Evolutionary conservation across 1,140 invertebrate species (phyloP), one percentile per base, ranked within the genome.

Genomic region (Brachionus asplanchnoidis): DNA sequence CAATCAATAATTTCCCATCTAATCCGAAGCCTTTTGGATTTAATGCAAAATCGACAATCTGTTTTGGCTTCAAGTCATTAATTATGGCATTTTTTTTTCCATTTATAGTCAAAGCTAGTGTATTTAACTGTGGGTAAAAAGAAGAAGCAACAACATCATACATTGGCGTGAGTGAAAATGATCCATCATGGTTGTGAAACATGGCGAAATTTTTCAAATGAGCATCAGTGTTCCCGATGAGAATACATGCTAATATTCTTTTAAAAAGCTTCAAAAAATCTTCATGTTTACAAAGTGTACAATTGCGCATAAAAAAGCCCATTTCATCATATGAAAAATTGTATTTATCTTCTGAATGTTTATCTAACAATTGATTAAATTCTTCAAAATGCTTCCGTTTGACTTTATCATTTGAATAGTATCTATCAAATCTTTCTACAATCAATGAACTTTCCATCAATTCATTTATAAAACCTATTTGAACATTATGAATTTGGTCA

Each of bases 121-220:
- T 32, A 7, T 68, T 68, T 36, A 68, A 28, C n/a, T 68, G 20
- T 32, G 3, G 5, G 11, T 68, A 68, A 68, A 14, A 68, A 68
- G 65, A 68, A 32, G 65, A 68, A 68, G 65, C 65, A 36, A 68
- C 65, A 11, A 68, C 36, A n/a, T 68, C 65, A n/a, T 68, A 68
- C 65, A 68, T 68, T 40, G 65, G 65, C 11, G 65, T 68, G 65
- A 68, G 65, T 23, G 65, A 68, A 5, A 68, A 40, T 0, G 65
- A 68, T 68, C 65, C 65, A 68, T 68, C 65, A 68, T 68, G 11
- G 36, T 68, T 36, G 32, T 68, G 65, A 36, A 68, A 68, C 65
- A 68, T 68, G n/a, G 65, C 11, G 7, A 68, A 68, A 68, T 68
- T 68, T 68, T 68, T 68, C n/a, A 68, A 68, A 68, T 68, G 65